Conservation (phyloP, 1,140 invertebrate species). For the Cyclina sinensis region DNA sequence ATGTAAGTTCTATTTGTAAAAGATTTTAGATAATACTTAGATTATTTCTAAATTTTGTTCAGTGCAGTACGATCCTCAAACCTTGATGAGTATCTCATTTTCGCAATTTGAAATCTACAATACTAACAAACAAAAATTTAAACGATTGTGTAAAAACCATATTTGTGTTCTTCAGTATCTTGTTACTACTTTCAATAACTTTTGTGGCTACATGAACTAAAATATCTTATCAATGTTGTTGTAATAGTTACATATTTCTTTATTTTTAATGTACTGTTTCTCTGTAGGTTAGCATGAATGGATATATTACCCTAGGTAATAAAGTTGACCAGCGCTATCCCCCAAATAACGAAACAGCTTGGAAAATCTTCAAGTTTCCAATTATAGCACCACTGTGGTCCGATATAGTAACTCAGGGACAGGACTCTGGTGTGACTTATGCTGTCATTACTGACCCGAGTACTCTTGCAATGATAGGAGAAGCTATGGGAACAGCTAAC, state of each 20-base stretch:
- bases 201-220: neutral
- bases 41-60: too few species aligned
- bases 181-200: neutral
- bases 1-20: slow-evolving; percentile 4
- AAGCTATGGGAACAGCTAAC: neutral
- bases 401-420: neutral
- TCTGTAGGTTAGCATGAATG: slow-evolving; percentile 35
- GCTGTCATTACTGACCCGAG: neutral
- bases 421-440: neutral
- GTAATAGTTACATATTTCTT: too few species aligned
- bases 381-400: slow-evolving; percentile 53
- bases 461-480: neutral
- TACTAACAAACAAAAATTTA: too few species aligned
- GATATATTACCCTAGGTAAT: slow-evolving; percentile 30
- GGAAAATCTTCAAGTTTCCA: neutral
- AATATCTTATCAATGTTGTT: neutral
- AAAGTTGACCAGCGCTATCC: neutral
- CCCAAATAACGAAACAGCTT: neutral
- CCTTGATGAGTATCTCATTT: too few species aligned
- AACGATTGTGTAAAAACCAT: too few species aligned
- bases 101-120: too few species aligned
- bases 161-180: neutral
- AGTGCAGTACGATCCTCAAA: too few species aligned
- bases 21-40: too few species aligned
- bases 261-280: too few species aligned